Conservation (phyloP, 2,888 invertebrate genomes). For the Aleiodes alternator region DNA sequence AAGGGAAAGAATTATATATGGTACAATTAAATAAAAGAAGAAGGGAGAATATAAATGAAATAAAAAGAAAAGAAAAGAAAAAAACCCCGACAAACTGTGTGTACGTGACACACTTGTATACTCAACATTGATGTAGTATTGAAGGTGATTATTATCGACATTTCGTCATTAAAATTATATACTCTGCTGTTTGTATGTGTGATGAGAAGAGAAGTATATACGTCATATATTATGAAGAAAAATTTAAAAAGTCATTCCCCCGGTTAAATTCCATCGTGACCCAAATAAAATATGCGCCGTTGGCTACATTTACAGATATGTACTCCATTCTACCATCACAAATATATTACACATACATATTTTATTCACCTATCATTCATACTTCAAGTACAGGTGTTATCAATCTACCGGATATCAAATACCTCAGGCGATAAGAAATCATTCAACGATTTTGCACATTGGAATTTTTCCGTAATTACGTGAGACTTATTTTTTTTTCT, state of each 20-base stretch:
- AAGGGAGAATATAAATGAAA: conserved; percentile 21
- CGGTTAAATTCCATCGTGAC: conserved; percentile 26
- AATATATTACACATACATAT: background rate
- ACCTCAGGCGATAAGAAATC: conserved; percentile 34
- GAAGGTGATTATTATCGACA: conserved; percentile 36
- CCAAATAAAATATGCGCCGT: conserved; percentile 35
- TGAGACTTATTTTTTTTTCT: background rate
- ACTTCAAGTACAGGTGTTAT: conserved; percentile 32
- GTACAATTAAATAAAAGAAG: conserved; percentile 28
- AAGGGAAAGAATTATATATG: conserved; percentile 22
- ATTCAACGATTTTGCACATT: background rate
- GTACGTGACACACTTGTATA: conserved; percentile 17
- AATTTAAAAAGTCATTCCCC: conserved; percentile 37
- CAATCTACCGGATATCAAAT: conserved; percentile 38
- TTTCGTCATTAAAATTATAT: conserved; percentile 47
- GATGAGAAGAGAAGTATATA: conserved; percentile 26
- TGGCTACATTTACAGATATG: conserved; percentile 25
- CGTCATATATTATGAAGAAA: conserved; percentile 35
- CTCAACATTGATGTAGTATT: conserved; percentile 21
- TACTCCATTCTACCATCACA: conserved; percentile 20
- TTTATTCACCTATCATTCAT: conserved; percentile 2
- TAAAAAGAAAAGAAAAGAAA: conserved; percentile 32
- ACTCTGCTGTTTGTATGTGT: background rate
- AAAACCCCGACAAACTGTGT: background rate
- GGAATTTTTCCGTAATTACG: conserved; percentile 17